Conservation (phyloP, 92 coral and sea anemone species). For the Ricordea florida region DNA sequence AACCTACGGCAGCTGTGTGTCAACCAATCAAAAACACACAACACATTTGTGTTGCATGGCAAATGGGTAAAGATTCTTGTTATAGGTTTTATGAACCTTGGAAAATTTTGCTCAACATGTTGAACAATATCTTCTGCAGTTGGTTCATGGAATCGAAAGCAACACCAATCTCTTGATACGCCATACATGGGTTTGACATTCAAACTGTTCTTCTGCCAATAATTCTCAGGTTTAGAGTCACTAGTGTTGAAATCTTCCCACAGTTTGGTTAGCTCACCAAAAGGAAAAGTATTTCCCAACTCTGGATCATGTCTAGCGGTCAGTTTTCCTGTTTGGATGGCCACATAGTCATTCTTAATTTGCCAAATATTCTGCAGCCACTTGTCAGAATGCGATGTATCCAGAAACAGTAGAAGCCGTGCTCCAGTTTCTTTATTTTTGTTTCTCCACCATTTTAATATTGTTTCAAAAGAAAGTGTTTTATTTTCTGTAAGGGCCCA, state of each 20-base stretch:
- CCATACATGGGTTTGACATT: slow-evolving; percentile 87
- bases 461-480: slow-evolving; percentile 68
- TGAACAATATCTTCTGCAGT: slow-evolving; percentile 87
- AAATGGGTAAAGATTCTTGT: slow-evolving; percentile 86
- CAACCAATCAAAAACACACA: slow-evolving; percentile 83
- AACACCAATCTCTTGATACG: slow-evolving; percentile 91
- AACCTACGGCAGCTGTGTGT: slow-evolving; percentile 72
- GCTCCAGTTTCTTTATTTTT: slow-evolving; percentile 76
- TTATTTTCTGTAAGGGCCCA: slow-evolving; percentile 91
- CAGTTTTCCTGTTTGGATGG: slow-evolving; percentile 88
- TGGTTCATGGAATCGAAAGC: slow-evolving; percentile 94
- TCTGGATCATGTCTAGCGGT: slow-evolving; percentile 73
- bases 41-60: slow-evolving; percentile 86
- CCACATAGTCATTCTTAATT: slow-evolving; percentile 74
- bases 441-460: slow-evolving; percentile 85
- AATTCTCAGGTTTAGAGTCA: slow-evolving; percentile 60
- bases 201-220: slow-evolving; percentile 54
- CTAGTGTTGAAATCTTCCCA: slow-evolving; percentile 78
- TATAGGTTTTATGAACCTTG: slow-evolving; percentile 91
- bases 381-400: slow-evolving; percentile 87
- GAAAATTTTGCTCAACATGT: slow-evolving; percentile 94
- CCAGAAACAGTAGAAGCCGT: slow-evolving; percentile 79
- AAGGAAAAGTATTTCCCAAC: slow-evolving; percentile 72
- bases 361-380: slow-evolving; percentile 89
- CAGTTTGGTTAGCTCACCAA: slow-evolving; percentile 91